phyloP scores from a whole-genome alignment of 1,140 invertebrate genomes.

The Procambarus clarkii region DNA sequence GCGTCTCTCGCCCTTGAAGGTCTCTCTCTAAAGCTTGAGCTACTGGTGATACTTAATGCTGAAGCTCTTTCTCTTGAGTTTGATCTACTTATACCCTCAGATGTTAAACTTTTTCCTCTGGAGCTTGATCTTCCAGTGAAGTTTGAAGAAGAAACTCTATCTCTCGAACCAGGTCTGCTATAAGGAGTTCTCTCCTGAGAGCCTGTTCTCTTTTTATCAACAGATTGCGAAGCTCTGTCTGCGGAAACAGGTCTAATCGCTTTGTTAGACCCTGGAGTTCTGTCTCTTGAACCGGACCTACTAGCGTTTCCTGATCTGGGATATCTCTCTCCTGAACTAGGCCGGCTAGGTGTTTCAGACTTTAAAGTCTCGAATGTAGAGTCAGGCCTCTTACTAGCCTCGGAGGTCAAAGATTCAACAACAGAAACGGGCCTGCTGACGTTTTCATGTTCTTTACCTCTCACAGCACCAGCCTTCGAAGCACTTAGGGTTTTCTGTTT shows the following conservation, averaged over 20 bases:
- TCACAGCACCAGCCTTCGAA: not conserved
- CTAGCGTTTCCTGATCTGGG: not conserved
- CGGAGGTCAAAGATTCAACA: not conserved
- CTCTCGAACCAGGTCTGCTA: slow-evolving; percentile 2
- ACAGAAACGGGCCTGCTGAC: not conserved
- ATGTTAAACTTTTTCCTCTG: not conserved
- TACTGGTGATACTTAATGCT: not conserved
- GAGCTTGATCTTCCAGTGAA: not conserved
- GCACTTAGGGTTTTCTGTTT: not conserved
- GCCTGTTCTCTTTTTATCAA: not conserved
- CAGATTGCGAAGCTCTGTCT: not conserved
- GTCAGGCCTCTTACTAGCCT: not conserved
- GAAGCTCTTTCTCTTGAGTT: slow-evolving; percentile 12
- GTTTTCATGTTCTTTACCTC: not conserved
- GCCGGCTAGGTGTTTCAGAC: not conserved
- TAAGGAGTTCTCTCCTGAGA: not conserved
- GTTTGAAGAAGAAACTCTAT: not conserved
- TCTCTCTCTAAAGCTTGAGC: not conserved
- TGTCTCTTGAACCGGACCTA: not conserved
- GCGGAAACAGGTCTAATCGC: not conserved
- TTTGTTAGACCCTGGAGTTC: not conserved
- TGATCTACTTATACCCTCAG: not conserved
- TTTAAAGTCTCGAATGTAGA: not conserved
- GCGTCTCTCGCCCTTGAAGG: not conserved
- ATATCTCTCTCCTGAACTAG: not conserved